Evolutionary conservation across 2,113 vertebrate genomes (phyloP), one percentile per base, ranked within the genome.

Genomic region (Oncorhynchus clarkii): DNA sequence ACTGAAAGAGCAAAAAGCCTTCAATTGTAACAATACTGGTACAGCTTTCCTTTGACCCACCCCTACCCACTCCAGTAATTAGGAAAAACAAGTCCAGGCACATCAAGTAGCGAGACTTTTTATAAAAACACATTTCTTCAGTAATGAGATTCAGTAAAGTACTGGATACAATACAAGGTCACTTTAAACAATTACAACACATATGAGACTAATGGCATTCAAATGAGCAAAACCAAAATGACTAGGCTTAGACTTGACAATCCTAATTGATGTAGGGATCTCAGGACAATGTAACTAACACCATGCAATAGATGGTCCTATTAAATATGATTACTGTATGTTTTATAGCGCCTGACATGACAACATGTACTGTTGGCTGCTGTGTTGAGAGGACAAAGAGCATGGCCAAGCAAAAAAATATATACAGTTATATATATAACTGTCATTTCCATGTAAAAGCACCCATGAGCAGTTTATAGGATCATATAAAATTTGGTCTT

Each of bases 191-290:
- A 78, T 79, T 71, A 68, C 65, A 49, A 11, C 48, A 16, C 45
- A 34, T 18, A 5, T 26, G 12, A 31, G 45, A 57, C 71, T 78
- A 71, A 74, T 78, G 78, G 78, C 74, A 82, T 85, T 85, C 60
- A 78, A 54, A 87, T 84, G 65, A 84, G 73, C 62, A 77, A 75
- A 84, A 82, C 65, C 60, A 72, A 60, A 60, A 60, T 60, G 59
- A 60, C 20, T 24, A 14, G 34, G 73, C 72, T 73, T 72, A 9
- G 31, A 67, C 14, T 34, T 73, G 49, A 78, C 72, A 59, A 29
- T 77, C 13, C 34, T 80, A 83, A 83, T 80, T 75, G 64, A 45
- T 82, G 81, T 31, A 59, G 20, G 31, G 4, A 1, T 24, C 18
- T 72, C 14, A n/a, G 75, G 73, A 70, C 49, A 39, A 48, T 27